phyloP scores from a whole-genome alignment of 2,888 invertebrate species.

The Hemicrepidius hirtus region DNA sequence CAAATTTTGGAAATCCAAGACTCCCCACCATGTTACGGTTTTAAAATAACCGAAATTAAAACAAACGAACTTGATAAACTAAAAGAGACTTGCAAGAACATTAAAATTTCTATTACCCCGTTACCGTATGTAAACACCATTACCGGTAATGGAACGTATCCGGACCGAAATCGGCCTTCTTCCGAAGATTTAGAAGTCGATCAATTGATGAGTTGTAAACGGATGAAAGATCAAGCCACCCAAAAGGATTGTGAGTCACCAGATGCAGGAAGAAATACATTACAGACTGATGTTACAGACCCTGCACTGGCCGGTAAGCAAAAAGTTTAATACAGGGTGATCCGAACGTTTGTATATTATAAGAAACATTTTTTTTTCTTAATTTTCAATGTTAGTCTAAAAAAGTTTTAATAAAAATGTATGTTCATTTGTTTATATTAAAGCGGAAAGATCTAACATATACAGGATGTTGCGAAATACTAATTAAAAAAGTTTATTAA shows the following conservation, averaged over 20 bases:
- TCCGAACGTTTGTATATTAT: neutral
- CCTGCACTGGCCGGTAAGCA: neutral
- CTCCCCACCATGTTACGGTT: neutral
- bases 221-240: conserved; percentile 6
- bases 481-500: too few relatives aligned
- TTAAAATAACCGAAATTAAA: neutral
- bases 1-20: neutral
- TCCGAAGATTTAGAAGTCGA: conserved; percentile 46
- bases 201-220: conserved; percentile 32
- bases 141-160: neutral
- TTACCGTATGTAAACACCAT: neutral
- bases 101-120: neutral
- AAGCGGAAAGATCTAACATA: too few relatives aligned
- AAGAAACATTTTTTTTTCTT: too few relatives aligned
- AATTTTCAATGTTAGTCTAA: too few relatives aligned
- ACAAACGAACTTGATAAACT: neutral
- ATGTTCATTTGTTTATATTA: too few relatives aligned
- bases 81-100: neutral
- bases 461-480: too few relatives aligned
- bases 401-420: too few relatives aligned
- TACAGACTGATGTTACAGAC: neutral
- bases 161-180: neutral
- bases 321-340: neutral
- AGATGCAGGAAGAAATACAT: neutral
- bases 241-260: conserved; percentile 10